These are phyloP conservation scores for Cromileptes altivelis DNA, from an alignment of 2,113 vertebrate species.

Conservation along the genomic window DNA sequence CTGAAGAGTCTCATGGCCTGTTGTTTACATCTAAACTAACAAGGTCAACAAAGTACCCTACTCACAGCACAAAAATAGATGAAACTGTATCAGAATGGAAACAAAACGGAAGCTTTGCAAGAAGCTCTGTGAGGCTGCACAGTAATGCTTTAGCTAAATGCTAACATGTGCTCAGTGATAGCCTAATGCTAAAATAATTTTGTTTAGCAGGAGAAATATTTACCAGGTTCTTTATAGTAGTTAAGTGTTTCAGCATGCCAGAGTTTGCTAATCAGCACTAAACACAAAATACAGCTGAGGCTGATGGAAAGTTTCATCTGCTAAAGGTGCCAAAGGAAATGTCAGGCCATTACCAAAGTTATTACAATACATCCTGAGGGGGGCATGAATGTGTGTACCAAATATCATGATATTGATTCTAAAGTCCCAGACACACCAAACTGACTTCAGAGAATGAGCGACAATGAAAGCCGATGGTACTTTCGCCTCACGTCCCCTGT, in stretches of 20 bases:
- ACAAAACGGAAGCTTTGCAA: neutral
- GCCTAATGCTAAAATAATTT: too few species aligned
- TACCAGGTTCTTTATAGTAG: neutral
- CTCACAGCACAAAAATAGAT: neutral
- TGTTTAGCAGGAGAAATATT: too few species aligned
- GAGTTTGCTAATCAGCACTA: neutral
- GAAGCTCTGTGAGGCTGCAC: neutral
- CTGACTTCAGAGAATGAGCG: too few species aligned
- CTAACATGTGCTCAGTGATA: neutral
- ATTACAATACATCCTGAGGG: too few species aligned
- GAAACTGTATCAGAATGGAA: neutral
- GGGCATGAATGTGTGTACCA: too few species aligned
- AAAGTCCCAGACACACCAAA: too few species aligned
- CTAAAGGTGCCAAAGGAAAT: too few species aligned
- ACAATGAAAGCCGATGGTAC: too few species aligned
- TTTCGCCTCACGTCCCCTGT: too few species aligned
- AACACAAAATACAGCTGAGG: neutral
- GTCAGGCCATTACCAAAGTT: too few species aligned
- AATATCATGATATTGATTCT: too few species aligned
- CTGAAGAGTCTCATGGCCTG: neutral
- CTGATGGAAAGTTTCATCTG: neutral
- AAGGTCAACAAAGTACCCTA: neutral
- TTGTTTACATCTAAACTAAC: slow-evolving; percentile 8
- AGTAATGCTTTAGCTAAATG: neutral
- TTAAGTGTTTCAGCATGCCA: neutral